These are phyloP conservation scores for Nineta flava DNA, from an alignment of 2,888 invertebrate genomes.

Conservation along the genomic window DNA sequence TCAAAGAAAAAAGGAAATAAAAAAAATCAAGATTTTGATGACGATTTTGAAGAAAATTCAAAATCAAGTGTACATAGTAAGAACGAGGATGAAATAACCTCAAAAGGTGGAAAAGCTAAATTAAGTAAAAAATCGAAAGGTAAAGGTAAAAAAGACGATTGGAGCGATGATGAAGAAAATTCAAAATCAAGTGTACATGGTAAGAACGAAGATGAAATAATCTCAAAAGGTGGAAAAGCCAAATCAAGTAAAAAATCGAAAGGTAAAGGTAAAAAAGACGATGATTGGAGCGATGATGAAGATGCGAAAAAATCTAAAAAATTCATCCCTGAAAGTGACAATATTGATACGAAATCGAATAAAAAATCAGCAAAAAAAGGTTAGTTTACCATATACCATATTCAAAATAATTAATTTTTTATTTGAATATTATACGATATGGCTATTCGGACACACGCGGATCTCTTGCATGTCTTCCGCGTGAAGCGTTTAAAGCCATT, in stretches of 20 bases:
- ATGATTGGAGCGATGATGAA: conserved; percentile 28
- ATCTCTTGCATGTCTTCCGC: too few relatives aligned
- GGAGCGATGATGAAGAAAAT: conserved; percentile 31
- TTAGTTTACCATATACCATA: conserved; percentile 17
- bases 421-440: too few relatives aligned
- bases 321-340: too few relatives aligned
- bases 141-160: conserved; percentile 20
- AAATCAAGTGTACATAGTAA: conserved; percentile 17
- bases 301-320: neutral
- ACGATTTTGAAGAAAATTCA: conserved; percentile 31
- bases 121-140: conserved; percentile 33
- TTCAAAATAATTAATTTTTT: too few relatives aligned
- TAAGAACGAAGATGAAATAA: conserved; percentile 27
- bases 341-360: conserved; percentile 1
- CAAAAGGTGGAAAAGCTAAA: conserved; percentile 27
- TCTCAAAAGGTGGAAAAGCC: conserved; percentile 30
- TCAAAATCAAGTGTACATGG: conserved; percentile 18
- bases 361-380: conserved; percentile 12
- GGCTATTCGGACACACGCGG: too few relatives aligned
- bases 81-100: conserved; percentile 31
- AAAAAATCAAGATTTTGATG: conserved; percentile 38
- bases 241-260: conserved; percentile 30
- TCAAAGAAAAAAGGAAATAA: conserved; percentile 42
- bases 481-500: too few relatives aligned
- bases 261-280: conserved; percentile 31